phyloP scores from a whole-genome alignment of 2,797 vertebrate genomes.

The Periophthalmus magnuspinnatus region DNA sequence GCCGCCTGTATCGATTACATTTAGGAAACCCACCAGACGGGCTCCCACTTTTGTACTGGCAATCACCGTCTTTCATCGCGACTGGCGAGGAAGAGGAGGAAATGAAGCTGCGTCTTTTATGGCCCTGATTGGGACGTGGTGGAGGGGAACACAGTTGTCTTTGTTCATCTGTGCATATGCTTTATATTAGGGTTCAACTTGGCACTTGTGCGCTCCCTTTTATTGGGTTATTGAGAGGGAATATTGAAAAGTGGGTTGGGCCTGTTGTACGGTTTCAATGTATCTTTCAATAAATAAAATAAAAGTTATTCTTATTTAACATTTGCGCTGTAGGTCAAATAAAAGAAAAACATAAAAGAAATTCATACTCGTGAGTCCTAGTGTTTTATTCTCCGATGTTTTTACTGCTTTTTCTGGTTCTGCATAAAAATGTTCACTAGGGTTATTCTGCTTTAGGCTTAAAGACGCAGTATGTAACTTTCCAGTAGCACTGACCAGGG shows the following conservation, averaged over 20 bases:
- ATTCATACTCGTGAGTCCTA: too few species aligned
- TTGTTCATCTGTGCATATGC: slow-evolving; percentile 63
- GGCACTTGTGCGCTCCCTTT: slow-evolving; percentile 28
- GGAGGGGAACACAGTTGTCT: slow-evolving; percentile 62
- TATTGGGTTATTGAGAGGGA: slow-evolving; percentile 3
- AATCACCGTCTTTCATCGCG: slow-evolving; percentile 49
- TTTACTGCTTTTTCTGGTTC: not conserved
- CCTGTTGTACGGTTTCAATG: not conserved
- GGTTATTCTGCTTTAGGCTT: not conserved
- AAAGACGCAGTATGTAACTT: not conserved
- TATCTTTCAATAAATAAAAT: not conserved
- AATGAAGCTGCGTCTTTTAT: slow-evolving; percentile 52
- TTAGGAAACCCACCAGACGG: slow-evolving; percentile 48
- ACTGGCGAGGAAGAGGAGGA: slow-evolving; percentile 54
- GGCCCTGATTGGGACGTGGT: slow-evolving; percentile 50
- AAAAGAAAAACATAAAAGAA: too few species aligned
- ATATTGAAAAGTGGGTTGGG: not conserved
- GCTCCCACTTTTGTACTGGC: slow-evolving; percentile 57
- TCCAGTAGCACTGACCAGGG: too few species aligned
- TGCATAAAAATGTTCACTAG: not conserved
- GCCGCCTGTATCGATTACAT: slow-evolving; percentile 53
- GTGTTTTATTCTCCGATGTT: not conserved
- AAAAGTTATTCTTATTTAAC: too few species aligned
- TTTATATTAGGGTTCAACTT: slow-evolving; percentile 56
- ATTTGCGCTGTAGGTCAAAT: too few species aligned